These are phyloP conservation scores for Litoditis marina DNA, from an alignment of 2,888 invertebrate species.

Conservation along the genomic window DNA sequence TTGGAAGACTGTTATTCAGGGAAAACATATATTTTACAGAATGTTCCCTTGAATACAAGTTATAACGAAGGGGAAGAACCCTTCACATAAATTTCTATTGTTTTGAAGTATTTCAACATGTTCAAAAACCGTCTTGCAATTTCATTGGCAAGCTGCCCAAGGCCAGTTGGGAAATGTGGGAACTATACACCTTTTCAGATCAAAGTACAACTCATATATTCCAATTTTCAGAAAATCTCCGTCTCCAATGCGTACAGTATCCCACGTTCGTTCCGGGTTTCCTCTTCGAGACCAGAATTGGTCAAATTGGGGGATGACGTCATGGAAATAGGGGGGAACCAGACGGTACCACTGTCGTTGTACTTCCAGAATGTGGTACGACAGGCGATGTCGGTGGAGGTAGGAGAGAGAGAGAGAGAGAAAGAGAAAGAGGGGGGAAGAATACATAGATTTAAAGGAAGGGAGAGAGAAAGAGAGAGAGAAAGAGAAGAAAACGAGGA, in stretches of 20 bases:
- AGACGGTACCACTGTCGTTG: slow-evolving; percentile 18
- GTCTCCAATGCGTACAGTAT: slow-evolving; percentile 32
- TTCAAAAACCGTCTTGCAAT: too few species aligned
- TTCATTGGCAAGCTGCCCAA: too few species aligned
- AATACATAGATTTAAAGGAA: not conserved
- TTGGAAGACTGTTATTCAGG: too few species aligned
- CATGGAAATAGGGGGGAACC: slow-evolving; percentile 18
- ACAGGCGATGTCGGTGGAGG: slow-evolving; percentile 27
- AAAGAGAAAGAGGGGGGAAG: not conserved
- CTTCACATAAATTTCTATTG: too few species aligned
- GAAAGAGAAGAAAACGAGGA: not conserved
- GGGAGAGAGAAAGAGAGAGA: slow-evolving; percentile 15
- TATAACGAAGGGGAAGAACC: too few species aligned
- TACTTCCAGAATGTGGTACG: slow-evolving; percentile 26
- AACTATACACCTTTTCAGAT: too few species aligned
- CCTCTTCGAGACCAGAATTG: slow-evolving; percentile 25
- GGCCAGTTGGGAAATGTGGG: too few species aligned
- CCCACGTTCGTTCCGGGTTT: slow-evolving; percentile 25
- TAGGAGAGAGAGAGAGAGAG: not conserved
- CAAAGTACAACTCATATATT: not conserved
- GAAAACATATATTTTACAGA: too few species aligned
- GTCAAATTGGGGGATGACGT: slow-evolving; percentile 16
- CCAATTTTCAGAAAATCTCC: slow-evolving; percentile 22
- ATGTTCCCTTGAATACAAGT: too few species aligned
- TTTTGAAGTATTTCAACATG: too few species aligned